A percentile compares a stretch with the other conserved stretches of the same genome.
Evolutionary conservation across 2,113 vertebrate species (phyloP).

Genomic region (Oreochromis tanganicae): DNA sequence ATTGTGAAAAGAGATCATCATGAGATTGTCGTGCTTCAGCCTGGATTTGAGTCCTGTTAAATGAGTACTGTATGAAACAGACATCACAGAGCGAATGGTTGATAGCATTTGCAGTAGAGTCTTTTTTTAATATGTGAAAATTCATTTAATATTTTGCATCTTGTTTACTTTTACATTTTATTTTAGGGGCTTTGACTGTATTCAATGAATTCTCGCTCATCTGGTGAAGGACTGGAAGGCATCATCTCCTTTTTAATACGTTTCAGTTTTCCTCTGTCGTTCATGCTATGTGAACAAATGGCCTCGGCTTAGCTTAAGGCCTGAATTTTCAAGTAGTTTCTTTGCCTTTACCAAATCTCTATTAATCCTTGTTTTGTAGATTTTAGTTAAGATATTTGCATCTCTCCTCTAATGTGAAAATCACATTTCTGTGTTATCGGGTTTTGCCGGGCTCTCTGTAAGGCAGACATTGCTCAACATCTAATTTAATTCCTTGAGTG

Average conservation of each 20-base stretch:
- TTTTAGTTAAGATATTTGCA: constrained; percentile 70
- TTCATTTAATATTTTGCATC: constrained; percentile 28
- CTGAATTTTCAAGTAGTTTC: constrained; percentile 49
- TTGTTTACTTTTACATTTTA: constrained; percentile 35
- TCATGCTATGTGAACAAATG: constrained; percentile 52
- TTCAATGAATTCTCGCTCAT: constrained; percentile 10
- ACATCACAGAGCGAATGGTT: neutral
- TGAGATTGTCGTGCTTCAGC: neutral
- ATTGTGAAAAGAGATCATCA: constrained; percentile 3
- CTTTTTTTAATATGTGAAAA: constrained; percentile 53
- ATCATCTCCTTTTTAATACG: constrained; percentile 31
- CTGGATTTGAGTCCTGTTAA: neutral
- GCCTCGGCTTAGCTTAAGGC: constrained; percentile 48
- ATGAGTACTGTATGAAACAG: neutral
- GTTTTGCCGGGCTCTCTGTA: constrained; percentile 43
- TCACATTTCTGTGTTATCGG: constrained; percentile 70
- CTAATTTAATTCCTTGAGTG: constrained; percentile 60
- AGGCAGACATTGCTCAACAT: constrained; percentile 53
- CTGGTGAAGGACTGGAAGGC: constrained; percentile 17
- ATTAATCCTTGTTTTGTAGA: constrained; percentile 71
- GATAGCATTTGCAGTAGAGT: constrained; percentile 4
- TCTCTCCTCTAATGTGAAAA: constrained; percentile 72
- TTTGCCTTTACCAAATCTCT: constrained; percentile 53
- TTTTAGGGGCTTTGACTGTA: neutral
- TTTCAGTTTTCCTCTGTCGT: constrained; percentile 33